A percentile compares a stretch with the other conserved stretches of the same genome.
These are phyloP conservation scores for Sphaerodactylus townsendi DNA, from an alignment of 2,113 vertebrate genomes.

Conservation along the genomic window DNA sequence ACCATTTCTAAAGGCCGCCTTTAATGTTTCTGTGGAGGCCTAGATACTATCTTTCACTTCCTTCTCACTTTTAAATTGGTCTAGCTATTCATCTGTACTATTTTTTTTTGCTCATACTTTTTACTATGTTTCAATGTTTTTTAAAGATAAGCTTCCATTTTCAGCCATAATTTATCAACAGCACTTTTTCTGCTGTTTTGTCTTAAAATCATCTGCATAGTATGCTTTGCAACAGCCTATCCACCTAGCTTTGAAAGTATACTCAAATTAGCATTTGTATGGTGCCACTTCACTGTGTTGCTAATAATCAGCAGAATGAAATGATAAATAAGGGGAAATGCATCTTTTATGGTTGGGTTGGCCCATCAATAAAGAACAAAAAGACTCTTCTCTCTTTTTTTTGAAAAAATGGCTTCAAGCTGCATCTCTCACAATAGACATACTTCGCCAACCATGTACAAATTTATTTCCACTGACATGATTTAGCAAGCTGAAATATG, in stretches of 20 bases:
- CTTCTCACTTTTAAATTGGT: background rate
- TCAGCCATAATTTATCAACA: constrained; percentile 29
- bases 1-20: background rate
- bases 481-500: constrained; percentile 58
- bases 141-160: constrained; percentile 43
- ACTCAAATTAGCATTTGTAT: constrained; percentile 72
- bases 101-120: constrained; percentile 28
- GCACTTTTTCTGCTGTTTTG: constrained; percentile 22
- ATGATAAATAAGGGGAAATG: constrained; percentile 64
- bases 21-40: background rate
- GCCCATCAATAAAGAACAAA: constrained; percentile 65
- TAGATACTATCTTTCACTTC: background rate
- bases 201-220: constrained; percentile 62
- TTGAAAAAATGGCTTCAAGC: constrained; percentile 62
- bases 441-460: constrained; percentile 52
- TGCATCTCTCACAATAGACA: constrained; percentile 60
- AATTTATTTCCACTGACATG: constrained; percentile 54
- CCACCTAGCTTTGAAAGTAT: constrained; percentile 61
- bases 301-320: constrained; percentile 67
- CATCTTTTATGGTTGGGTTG: constrained; percentile 71
- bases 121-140: constrained; percentile 11
- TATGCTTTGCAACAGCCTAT: constrained; percentile 45
- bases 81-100: background rate
- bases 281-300: constrained; percentile 67
- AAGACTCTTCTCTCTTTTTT: constrained; percentile 38